These are phyloP conservation scores for Aegotheles bennettii DNA, from an alignment of 2,113 vertebrate genomes.

Conservation along the genomic window DNA sequence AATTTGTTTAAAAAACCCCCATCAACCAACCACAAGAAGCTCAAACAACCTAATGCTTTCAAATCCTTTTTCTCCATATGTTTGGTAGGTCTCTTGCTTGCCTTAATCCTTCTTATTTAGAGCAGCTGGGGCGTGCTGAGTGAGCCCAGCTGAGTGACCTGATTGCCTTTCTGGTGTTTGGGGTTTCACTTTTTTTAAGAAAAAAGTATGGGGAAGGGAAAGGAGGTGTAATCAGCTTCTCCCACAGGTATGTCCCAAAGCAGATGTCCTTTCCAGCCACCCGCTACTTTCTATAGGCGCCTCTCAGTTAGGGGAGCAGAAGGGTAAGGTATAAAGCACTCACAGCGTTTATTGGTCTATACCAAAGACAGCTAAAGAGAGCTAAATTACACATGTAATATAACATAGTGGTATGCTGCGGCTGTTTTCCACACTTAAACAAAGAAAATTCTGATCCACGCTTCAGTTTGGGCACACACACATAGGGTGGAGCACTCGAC, in stretches of 20 bases:
- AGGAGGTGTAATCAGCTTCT: neutral
- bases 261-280: neutral
- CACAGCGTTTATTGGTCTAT: neutral
- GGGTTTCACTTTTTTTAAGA: neutral
- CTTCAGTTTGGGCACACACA: too few species aligned
- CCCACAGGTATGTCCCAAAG: neutral
- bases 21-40: neutral
- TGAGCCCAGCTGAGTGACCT: neutral
- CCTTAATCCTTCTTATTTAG: neutral
- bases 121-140: neutral
- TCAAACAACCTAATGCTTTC: neutral
- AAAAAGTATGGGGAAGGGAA: rapidly evolving
- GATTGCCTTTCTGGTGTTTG: neutral
- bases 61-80: neutral
- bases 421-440: neutral
- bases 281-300: neutral
- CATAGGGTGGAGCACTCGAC: neutral
- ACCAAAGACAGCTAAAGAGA: neutral
- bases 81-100: neutral
- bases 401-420: neutral
- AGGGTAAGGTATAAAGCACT: neutral
- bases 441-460: neutral
- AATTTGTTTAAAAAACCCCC: neutral
- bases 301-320: neutral
- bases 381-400: neutral